A percentile compares a stretch with the other conserved stretches of the same genome.
Evolutionary conservation across 1,140 invertebrate species (phyloP).

Genomic region (Hycleus cichorii): DNA sequence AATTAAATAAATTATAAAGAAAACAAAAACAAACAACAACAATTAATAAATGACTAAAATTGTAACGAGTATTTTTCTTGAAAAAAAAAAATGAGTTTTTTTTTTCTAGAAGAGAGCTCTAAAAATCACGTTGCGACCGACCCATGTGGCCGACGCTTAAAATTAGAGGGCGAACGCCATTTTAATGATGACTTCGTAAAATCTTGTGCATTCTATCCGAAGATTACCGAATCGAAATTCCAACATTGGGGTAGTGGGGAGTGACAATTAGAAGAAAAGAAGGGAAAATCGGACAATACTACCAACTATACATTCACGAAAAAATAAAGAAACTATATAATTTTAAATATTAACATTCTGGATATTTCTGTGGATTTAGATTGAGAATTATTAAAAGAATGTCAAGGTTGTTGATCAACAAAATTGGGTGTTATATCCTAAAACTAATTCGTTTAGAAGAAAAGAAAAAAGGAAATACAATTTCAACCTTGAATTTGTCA

Average conservation of each 20-base stretch:
- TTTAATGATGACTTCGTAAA: conserved; percentile 24
- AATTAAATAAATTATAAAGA: conserved; percentile 1
- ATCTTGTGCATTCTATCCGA: conserved; percentile 11
- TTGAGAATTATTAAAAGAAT: too few species aligned
- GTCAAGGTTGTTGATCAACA: too few species aligned
- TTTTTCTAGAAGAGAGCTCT: neutral
- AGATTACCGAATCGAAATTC: conserved; percentile 10
- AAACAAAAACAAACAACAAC: conserved; percentile 1
- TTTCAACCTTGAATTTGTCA: too few species aligned
- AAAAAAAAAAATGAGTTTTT: too few species aligned
- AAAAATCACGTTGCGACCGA: conserved; percentile 38
- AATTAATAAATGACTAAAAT: conserved; percentile 2
- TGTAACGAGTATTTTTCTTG: neutral
- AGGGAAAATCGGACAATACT: neutral
- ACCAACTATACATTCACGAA: neutral
- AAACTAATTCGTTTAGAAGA: too few species aligned
- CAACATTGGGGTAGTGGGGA: neutral
- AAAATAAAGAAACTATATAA: neutral
- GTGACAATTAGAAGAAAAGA: neutral
- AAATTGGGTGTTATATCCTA: too few species aligned
- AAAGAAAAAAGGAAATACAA: too few species aligned
- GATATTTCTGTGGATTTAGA: too few species aligned
- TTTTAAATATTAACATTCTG: too few species aligned
- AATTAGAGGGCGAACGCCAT: conserved; percentile 33
- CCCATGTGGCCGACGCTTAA: conserved; percentile 40